These are phyloP conservation scores for Bombus ignitus DNA, from an alignment of 1,140 invertebrate species.

Conservation along the genomic window DNA sequence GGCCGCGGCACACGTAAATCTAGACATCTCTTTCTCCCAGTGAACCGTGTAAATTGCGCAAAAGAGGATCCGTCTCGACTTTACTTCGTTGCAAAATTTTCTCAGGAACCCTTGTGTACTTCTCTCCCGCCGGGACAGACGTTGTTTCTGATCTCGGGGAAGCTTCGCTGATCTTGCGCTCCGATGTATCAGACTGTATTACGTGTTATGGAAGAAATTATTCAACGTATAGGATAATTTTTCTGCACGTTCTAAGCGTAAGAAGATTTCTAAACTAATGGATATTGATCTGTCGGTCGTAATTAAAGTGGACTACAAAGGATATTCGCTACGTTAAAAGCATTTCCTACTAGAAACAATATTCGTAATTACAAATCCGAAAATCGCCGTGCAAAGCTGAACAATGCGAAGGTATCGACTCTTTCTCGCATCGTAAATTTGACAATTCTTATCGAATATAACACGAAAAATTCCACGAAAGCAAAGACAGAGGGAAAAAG, in stretches of 20 bases:
- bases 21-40: conserved; percentile 37
- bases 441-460: not conserved
- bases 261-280: no score
- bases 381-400: no score
- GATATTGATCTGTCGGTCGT: no score
- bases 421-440: not conserved
- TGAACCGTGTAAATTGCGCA: conserved; percentile 43
- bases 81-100: conserved; percentile 12
- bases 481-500: not conserved
- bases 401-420: no score
- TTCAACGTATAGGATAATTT: not conserved
- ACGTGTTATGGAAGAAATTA: not conserved
- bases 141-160: not conserved
- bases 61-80: conserved; percentile 18
- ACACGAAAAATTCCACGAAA: not conserved
- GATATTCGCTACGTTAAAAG: no score
- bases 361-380: no score
- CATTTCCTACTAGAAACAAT: no score
- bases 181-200: not conserved
- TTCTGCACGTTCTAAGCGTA: no score
- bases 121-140: not conserved
- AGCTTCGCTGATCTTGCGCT: no score
- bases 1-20: conserved; percentile 43
- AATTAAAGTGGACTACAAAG: no score
- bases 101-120: not conserved